phyloP scores from a whole-genome alignment of 1,140 invertebrate species.

The Oedothorax gibbosus region DNA sequence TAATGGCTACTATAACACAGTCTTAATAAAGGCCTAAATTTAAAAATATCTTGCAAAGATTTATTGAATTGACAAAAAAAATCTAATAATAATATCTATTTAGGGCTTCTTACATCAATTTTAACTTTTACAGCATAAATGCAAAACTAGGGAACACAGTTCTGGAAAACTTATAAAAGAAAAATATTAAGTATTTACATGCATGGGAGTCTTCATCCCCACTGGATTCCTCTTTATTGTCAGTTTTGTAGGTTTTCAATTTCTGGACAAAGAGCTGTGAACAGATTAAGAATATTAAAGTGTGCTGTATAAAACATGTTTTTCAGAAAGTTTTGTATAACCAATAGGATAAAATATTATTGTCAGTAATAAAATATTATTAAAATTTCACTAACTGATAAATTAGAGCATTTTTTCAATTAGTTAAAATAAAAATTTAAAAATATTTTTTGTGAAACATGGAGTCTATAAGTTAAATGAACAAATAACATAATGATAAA shows the following conservation, averaged over 20 bases:
- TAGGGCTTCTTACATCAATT: no score
- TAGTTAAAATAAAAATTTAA: not conserved
- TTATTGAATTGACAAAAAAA: no score
- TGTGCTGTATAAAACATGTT: not conserved
- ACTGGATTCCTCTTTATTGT: slow-evolving; percentile 18
- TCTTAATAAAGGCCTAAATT: no score
- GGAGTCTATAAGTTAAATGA: no score
- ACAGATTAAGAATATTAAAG: not conserved
- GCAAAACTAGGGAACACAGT: no score
- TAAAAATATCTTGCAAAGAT: no score
- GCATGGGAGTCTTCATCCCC: not conserved
- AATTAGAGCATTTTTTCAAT: not conserved
- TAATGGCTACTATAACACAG: no score
- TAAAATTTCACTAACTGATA: not conserved
- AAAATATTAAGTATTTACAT: slow-evolving; percentile 1
- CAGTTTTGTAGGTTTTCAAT: slow-evolving; percentile 10
- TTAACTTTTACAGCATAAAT: no score
- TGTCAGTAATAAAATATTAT: not conserved
- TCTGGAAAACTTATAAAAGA: no score
- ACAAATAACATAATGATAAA: no score
- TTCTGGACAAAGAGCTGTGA: slow-evolving; percentile 9
- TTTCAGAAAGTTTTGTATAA: not conserved
- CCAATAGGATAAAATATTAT: not conserved
- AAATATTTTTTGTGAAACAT: not conserved
- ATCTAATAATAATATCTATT: no score